Conservation (phyloP, 2,113 vertebrate genomes). For the Alces alces region DNA sequence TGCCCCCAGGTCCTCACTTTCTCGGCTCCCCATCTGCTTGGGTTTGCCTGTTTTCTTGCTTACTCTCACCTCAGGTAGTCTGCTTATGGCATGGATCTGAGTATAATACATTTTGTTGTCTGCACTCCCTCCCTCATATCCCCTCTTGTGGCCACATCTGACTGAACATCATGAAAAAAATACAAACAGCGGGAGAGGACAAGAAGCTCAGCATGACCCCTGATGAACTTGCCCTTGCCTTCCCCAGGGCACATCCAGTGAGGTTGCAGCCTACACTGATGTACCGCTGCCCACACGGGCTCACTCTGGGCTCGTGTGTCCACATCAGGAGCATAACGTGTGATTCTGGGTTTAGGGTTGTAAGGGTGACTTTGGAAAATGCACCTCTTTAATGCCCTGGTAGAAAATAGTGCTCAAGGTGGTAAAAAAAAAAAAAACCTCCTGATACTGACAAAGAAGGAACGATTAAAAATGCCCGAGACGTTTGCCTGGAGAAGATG, state of each 20-base stretch:
- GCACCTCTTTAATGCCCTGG: background rate
- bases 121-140: background rate
- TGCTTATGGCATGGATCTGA: background rate
- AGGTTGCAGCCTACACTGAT: background rate
- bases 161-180: background rate
- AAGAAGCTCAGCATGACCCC: background rate
- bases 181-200: background rate
- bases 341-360: background rate
- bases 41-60: background rate
- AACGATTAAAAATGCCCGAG: background rate
- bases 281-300: rapidly evolving
- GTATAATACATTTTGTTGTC: background rate
- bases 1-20: background rate
- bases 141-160: background rate
- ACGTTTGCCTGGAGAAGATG: background rate
- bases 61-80: rapidly evolving
- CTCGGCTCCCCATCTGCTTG: background rate
- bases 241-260: background rate
- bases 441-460: background rate
- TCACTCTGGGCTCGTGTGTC: background rate
- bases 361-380: background rate
- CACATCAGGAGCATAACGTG: rapidly evolving
- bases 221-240: background rate
- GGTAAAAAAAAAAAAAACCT: background rate
- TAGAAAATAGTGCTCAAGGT: background rate